phyloP scores from a whole-genome alignment of 2,888 invertebrate genomes.

The Drosophila hawaiiensis region DNA sequence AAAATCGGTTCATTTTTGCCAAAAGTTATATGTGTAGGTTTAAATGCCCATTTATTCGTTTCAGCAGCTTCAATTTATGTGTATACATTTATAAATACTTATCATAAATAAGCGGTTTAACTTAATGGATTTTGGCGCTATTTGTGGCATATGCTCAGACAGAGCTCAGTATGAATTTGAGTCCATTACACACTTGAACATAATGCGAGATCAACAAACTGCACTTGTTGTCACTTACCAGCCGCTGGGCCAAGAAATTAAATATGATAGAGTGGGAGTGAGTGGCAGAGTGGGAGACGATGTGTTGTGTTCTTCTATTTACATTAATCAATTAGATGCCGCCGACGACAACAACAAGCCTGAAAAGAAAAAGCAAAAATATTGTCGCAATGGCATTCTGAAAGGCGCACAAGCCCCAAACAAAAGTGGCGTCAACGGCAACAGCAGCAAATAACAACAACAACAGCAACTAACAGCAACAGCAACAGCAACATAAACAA shows the following conservation, averaged over 20 bases:
- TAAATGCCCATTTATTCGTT: not conserved
- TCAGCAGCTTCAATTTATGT: not conserved
- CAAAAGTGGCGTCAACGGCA: constrained; percentile 48
- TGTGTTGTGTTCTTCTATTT: constrained; percentile 49
- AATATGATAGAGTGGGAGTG: constrained; percentile 30
- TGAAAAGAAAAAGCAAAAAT: constrained; percentile 35
- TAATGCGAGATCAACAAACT: constrained; percentile 50
- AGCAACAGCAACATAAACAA: constrained; percentile 16
- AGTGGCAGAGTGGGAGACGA: not conserved
- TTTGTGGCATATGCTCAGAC: constrained; percentile 39
- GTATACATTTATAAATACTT: not conserved
- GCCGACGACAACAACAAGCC: constrained; percentile 27
- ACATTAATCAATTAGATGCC: constrained; percentile 76
- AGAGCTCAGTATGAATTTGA: constrained; percentile 27
- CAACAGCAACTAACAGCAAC: constrained; percentile 15
- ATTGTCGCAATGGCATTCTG: constrained; percentile 43
- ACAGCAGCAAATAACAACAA: constrained; percentile 21
- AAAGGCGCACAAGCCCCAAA: constrained; percentile 35
- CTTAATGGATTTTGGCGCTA: constrained; percentile 8
- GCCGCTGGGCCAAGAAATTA: constrained; percentile 41
- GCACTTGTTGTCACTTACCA: constrained; percentile 25
- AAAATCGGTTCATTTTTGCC: not conserved
- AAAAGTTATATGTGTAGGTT: not conserved
- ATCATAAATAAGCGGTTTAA: constrained; percentile 4
- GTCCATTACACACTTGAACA: constrained; percentile 36